These are phyloP conservation scores for Albula glossodonta DNA, from an alignment of 2,113 vertebrate genomes.

Conservation along the genomic window DNA sequence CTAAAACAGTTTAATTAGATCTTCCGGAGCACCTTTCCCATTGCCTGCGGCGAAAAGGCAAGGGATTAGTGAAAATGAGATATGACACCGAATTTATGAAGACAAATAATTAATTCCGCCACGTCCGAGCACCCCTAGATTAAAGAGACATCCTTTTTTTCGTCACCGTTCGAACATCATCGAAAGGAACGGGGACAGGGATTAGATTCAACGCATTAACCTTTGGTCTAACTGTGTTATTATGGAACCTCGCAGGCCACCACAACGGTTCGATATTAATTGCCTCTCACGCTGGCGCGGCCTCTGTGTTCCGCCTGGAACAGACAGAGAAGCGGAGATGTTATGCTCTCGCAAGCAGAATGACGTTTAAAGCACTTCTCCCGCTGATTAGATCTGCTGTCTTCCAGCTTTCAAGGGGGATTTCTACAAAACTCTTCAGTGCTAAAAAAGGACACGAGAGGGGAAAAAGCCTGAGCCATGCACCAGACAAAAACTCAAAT, in stretches of 20 bases:
- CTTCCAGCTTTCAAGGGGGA: constrained; percentile 10
- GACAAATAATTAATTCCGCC: constrained; percentile 78
- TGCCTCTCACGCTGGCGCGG: constrained; percentile 54
- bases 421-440: not conserved
- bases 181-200: constrained; percentile 68
- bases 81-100: constrained; percentile 75
- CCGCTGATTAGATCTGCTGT: constrained; percentile 16
- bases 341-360: not conserved
- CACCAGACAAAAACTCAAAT: not conserved
- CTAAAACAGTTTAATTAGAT: constrained; percentile 52
- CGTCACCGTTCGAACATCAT: constrained; percentile 55
- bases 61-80: constrained; percentile 73
- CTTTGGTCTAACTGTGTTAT: constrained; percentile 72
- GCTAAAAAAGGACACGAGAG: not conserved
- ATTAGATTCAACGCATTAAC: constrained; percentile 78
- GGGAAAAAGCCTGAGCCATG: not conserved
- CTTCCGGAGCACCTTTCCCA: constrained; percentile 38
- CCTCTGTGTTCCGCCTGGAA: not conserved
- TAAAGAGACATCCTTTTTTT: constrained; percentile 56
- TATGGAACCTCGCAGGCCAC: constrained; percentile 67
- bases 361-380: constrained; percentile 11
- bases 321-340: not conserved
- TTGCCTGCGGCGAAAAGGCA: constrained; percentile 45
- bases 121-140: constrained; percentile 65
- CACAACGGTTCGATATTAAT: constrained; percentile 68